These are phyloP conservation scores for Lottia scabra DNA, from an alignment of 2,888 invertebrate species.

Conservation along the genomic window DNA sequence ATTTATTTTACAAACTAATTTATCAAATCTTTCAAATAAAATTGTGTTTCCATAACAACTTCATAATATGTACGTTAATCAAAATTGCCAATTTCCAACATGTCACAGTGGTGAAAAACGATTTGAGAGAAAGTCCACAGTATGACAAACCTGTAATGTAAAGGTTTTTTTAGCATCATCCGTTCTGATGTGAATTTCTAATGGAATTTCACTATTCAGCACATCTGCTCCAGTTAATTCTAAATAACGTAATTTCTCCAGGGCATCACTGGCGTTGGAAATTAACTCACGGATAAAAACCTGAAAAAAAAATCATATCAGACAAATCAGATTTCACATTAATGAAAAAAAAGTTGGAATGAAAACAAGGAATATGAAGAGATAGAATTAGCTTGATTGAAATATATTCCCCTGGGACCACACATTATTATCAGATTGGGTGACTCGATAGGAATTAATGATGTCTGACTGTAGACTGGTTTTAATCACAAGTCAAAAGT, in stretches of 20 bases:
- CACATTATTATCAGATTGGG: neutral
- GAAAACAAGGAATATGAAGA: neutral
- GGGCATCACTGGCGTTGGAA: slow-evolving; percentile 96
- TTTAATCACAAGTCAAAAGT: neutral
- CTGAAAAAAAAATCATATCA: slow-evolving; percentile 69
- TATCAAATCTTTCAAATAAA: neutral
- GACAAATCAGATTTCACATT: slow-evolving; percentile 10
- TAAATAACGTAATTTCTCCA: slow-evolving; percentile 91
- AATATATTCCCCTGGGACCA: too few species aligned
- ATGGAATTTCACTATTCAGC: slow-evolving; percentile 70
- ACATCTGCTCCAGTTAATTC: slow-evolving; percentile 72
- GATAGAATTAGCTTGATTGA: neutral
- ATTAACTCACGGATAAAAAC: slow-evolving; percentile 96
- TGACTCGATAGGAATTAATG: neutral
- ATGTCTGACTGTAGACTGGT: neutral
- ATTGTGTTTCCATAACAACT: neutral
- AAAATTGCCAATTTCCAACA: neutral
- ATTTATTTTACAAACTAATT: neutral
- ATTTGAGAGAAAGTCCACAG: neutral
- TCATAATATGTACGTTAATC: too few species aligned
- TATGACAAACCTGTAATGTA: slow-evolving; percentile 80
- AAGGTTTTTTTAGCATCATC: slow-evolving; percentile 88
- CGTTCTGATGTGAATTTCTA: slow-evolving; percentile 90
- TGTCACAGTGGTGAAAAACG: neutral
- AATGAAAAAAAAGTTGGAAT: neutral